Percentiles rank a stretch among this genome's conserved stretches.
Evolutionary conservation across 1,140 invertebrate species (phyloP).

Genomic region (Pseudachorutes palmiensis): DNA sequence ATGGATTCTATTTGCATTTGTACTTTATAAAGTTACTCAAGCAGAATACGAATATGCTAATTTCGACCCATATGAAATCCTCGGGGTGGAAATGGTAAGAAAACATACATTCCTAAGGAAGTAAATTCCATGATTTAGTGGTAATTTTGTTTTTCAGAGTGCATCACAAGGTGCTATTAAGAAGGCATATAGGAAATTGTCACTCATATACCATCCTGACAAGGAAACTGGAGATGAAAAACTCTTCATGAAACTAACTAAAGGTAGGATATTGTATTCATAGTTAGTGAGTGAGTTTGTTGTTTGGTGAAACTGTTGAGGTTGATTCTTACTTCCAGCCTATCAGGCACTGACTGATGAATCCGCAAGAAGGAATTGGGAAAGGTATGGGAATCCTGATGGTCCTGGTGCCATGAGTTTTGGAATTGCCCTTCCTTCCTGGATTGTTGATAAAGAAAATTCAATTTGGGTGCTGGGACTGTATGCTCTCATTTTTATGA

Average conservation of each 20-base stretch:
- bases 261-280: slow-evolving; percentile 58
- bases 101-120: neutral
- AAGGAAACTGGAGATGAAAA: slow-evolving; percentile 95
- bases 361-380: slow-evolving; percentile 93
- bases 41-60: slow-evolving; percentile 97
- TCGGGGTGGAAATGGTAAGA: slow-evolving; percentile 71
- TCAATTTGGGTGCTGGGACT: slow-evolving; percentile 93
- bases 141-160: slow-evolving; percentile 50
- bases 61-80: slow-evolving; percentile 97
- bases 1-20: slow-evolving; percentile 76
- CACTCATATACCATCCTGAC: slow-evolving; percentile 91
- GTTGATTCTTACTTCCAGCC: slow-evolving; percentile 43
- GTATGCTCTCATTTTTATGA: slow-evolving; percentile 96
- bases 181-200: slow-evolving; percentile 88
- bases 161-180: slow-evolving; percentile 82
- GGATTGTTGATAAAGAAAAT: slow-evolving; percentile 99
- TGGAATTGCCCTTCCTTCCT: slow-evolving; percentile 97
- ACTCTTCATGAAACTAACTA: slow-evolving; percentile 94
- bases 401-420: slow-evolving; percentile 97
- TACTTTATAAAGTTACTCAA: slow-evolving; percentile 93
- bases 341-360: slow-evolving; percentile 86
- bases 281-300: neutral
- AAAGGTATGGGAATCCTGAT: slow-evolving; percentile 98
- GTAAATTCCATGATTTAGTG: neutral
- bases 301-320: no score